These are phyloP conservation scores for Tricholauxania praeusta DNA, from an alignment of 2,888 invertebrate species.

Conservation along the genomic window DNA sequence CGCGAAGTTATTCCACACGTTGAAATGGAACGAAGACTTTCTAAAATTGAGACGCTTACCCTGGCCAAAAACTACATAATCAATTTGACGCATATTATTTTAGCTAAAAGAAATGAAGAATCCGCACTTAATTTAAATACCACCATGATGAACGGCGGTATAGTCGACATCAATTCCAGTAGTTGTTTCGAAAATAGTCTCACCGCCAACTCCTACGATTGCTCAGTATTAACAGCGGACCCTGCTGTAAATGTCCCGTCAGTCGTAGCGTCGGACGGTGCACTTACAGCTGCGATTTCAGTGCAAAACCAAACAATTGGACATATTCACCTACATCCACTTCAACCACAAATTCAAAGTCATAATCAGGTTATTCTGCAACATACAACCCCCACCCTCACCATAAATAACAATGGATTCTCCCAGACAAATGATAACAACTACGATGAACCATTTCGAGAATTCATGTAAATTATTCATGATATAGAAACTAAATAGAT, in stretches of 20 bases:
- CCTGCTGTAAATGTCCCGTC: too few relatives aligned
- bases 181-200: slow-evolving; percentile 56
- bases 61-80: slow-evolving; percentile 92
- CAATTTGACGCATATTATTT: slow-evolving; percentile 87
- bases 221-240: slow-evolving; percentile 57
- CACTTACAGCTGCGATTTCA: slow-evolving; percentile 56
- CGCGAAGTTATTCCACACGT: slow-evolving; percentile 89
- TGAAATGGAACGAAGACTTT: slow-evolving; percentile 84
- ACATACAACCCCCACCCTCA: slow-evolving; percentile 31
- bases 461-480: slow-evolving; percentile 60
- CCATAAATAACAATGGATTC: slow-evolving; percentile 49
- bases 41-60: slow-evolving; percentile 89
- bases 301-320: slow-evolving; percentile 54
- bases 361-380: slow-evolving; percentile 46
- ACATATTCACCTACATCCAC: slow-evolving; percentile 54
- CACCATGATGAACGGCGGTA: slow-evolving; percentile 47
- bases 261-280: slow-evolving; percentile 44
- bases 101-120: slow-evolving; percentile 76
- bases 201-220: slow-evolving; percentile 50
- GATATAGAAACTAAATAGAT: too few relatives aligned
- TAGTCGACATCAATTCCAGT: slow-evolving; percentile 35
- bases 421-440: slow-evolving; percentile 61
- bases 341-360: slow-evolving; percentile 50
- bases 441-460: slow-evolving; percentile 66
- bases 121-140: slow-evolving; percentile 62